Percentiles rank a stretch among this genome's conserved stretches.
Conservation (phyloP, 2,888 invertebrate genomes). For the Eucriotettix oculatus region DNA sequence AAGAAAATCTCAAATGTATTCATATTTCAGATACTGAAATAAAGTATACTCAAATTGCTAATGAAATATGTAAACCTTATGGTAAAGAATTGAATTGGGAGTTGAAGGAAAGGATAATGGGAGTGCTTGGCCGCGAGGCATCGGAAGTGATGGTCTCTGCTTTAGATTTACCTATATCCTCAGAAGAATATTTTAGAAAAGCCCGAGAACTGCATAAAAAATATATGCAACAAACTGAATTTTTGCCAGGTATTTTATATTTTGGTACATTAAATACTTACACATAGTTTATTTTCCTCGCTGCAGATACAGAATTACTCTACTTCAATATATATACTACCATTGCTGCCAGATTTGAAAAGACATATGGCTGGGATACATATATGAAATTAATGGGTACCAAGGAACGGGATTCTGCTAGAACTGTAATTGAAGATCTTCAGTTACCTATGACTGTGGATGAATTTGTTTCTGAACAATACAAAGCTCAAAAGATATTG, state of each 20-base stretch:
- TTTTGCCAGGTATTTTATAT: constrained; percentile 1
- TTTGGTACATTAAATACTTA: neutral
- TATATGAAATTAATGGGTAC: constrained; percentile 63
- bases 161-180: neutral
- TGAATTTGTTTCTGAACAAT: constrained; percentile 45
- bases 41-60: constrained; percentile 57
- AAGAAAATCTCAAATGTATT: too few relatives aligned
- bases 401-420: constrained; percentile 48
- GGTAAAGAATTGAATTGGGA: constrained; percentile 65
- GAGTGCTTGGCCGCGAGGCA: constrained; percentile 51
- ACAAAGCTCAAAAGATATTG: constrained; percentile 38
- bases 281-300: constrained; percentile 11
- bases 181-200: neutral
- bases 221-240: neutral
- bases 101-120: constrained; percentile 57
- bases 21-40: constrained; percentile 11
- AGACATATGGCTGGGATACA: constrained; percentile 60
- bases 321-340: constrained; percentile 58
- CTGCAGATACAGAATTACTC: constrained; percentile 63
- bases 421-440: constrained; percentile 48
- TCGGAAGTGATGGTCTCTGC: constrained; percentile 38
- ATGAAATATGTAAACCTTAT: constrained; percentile 48
- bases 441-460: constrained; percentile 47
- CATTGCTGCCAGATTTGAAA: constrained; percentile 54
- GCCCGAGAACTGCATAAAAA: neutral